Conservation (phyloP, 2,797 vertebrate species). For the Neoniphon sammara region DNA sequence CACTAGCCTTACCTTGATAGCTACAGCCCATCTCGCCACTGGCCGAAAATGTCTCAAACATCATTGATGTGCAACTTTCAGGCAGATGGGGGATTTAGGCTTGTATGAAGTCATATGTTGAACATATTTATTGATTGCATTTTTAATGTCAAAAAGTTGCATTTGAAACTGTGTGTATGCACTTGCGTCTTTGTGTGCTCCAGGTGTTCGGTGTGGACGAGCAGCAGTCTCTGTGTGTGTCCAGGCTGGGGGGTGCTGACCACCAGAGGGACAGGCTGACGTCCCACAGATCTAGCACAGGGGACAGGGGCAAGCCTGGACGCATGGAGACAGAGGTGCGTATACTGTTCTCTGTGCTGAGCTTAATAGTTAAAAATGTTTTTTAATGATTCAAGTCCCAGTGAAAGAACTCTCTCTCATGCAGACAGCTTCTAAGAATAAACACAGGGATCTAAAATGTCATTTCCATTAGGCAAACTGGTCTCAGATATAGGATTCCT, state of each 20-base stretch:
- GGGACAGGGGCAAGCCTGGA: slow-evolving; percentile 88
- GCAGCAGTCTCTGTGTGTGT: slow-evolving; percentile 84
- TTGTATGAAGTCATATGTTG: too few species aligned
- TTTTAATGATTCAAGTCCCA: not conserved
- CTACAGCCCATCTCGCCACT: too few species aligned
- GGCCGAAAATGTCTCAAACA: too few species aligned
- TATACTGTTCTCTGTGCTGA: not conserved
- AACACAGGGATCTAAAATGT: too few species aligned
- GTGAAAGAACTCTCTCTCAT: not conserved
- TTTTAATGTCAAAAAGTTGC: too few species aligned
- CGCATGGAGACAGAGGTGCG: slow-evolving; percentile 88
- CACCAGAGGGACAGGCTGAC: slow-evolving; percentile 83
- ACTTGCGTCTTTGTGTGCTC: slow-evolving; percentile 39
- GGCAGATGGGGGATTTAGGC: too few species aligned
- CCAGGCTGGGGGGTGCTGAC: slow-evolving; percentile 66
- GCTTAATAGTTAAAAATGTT: not conserved
- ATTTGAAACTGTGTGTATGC: not conserved
- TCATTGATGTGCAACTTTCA: too few species aligned
- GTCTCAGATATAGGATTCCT: not conserved
- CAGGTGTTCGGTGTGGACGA: slow-evolving; percentile 95
- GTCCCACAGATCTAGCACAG: slow-evolving; percentile 85
- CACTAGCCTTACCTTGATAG: too few species aligned
- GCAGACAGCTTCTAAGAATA: not conserved
- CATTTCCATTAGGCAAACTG: not conserved
- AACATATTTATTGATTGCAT: too few species aligned